Evolutionary conservation across 2,797 vertebrate genomes (phyloP).

Genomic region (Fistularia tabacaria): DNA sequence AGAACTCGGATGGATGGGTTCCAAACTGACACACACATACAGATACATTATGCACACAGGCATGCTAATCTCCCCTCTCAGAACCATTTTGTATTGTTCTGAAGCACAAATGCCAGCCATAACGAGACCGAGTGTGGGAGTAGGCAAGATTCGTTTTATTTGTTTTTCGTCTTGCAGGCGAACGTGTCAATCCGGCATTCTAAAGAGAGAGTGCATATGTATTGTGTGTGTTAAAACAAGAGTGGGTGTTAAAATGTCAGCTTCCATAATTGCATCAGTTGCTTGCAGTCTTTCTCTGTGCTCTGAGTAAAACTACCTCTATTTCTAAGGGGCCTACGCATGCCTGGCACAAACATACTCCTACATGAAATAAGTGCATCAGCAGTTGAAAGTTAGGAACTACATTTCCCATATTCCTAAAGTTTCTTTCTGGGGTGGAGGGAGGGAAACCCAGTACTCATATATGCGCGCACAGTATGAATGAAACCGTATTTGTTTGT

Average conservation of each 20-base stretch:
- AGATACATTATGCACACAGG: background rate
- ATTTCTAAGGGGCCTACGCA: conserved; percentile 34
- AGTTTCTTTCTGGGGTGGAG: conserved; percentile 1
- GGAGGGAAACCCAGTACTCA: background rate
- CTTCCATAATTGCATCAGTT: conserved; percentile 58
- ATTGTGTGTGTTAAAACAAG: conserved; percentile 31
- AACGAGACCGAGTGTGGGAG: conserved; percentile 46
- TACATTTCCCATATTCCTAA: conserved; percentile 15
- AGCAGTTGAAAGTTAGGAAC: conserved; percentile 9
- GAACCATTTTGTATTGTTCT: conserved; percentile 43
- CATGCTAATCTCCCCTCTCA: conserved; percentile 46
- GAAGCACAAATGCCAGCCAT: conserved; percentile 41
- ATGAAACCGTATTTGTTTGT: too few species aligned
- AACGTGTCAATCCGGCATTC: conserved; percentile 45
- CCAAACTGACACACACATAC: conserved; percentile 28
- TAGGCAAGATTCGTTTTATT: conserved; percentile 41
- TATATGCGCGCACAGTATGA: too few species aligned
- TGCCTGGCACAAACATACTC: conserved; percentile 21
- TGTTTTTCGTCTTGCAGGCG: conserved; percentile 39
- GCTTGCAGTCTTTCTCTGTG: conserved; percentile 32
- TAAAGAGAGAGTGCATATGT: conserved; percentile 24
- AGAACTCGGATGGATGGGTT: conserved; percentile 49
- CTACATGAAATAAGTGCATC: conserved; percentile 9
- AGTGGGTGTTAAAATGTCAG: conserved; percentile 60
- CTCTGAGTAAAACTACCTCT: conserved; percentile 29